Conservation (phyloP, 2,797 vertebrate genomes). For the Onychomys arenicola region DNA sequence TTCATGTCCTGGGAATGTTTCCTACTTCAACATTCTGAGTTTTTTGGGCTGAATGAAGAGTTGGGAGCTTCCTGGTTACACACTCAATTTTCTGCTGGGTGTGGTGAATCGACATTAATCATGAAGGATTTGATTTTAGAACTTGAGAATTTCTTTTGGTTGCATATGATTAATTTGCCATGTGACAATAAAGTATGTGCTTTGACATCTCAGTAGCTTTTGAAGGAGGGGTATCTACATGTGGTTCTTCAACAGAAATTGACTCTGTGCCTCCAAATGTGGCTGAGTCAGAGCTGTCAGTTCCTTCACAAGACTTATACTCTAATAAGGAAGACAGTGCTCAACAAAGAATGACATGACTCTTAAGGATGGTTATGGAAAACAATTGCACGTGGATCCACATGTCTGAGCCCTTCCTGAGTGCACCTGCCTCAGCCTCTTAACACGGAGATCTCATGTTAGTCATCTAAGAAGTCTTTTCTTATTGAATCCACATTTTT, state of each 20-base stretch:
- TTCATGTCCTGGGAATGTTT: not conserved
- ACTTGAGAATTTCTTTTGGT: not conserved
- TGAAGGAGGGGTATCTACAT: not conserved
- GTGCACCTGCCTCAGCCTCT: not conserved
- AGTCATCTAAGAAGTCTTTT: not conserved
- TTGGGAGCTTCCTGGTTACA: not conserved
- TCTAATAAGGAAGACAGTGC: not conserved
- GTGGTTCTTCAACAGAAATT: not conserved
- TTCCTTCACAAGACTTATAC: not conserved
- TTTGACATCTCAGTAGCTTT: not conserved
- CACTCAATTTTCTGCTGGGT: not conserved
- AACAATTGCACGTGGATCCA: not conserved
- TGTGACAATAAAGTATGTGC: not conserved
- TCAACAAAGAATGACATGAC: not conserved
- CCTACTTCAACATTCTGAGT: not conserved
- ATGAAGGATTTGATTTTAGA: constrained; percentile 13
- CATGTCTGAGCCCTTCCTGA: not conserved
- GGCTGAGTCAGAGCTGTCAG: not conserved
- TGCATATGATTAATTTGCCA: not conserved
- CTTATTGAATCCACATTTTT: not conserved
- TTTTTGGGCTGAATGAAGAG: not conserved
- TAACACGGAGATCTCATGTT: not conserved
- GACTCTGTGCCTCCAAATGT: not conserved
- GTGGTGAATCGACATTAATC: not conserved
- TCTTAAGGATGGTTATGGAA: not conserved